Evolutionary conservation across 1,140 invertebrate genomes (phyloP).

Genomic region (Aradophagus sp.): DNA sequence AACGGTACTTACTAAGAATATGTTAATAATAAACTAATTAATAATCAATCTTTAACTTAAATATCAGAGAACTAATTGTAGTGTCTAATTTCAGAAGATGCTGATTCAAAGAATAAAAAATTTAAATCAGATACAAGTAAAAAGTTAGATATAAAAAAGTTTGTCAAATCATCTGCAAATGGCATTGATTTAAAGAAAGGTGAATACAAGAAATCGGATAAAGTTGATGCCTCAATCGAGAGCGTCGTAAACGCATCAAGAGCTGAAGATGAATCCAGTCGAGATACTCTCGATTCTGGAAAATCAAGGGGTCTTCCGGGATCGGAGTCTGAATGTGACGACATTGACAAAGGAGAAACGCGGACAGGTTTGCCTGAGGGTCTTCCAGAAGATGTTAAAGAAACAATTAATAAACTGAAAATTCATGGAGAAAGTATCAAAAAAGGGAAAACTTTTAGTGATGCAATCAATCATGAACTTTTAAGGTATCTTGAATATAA

Average conservation of each 20-base stretch:
- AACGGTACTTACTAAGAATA: constrained; percentile 22
- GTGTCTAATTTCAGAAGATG: constrained; percentile 57
- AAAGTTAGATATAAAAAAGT: constrained; percentile 69
- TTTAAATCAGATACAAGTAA: constrained; percentile 58
- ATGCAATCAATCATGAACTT: constrained; percentile 78
- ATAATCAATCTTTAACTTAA: no score
- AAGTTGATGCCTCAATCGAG: constrained; percentile 71
- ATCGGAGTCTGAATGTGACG: constrained; percentile 68
- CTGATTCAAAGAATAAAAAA: constrained; percentile 68
- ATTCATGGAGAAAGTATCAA: constrained; percentile 74
- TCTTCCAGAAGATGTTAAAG: constrained; percentile 76
- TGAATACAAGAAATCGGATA: constrained; percentile 59
- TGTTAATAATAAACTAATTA: not conserved
- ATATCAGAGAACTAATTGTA: not conserved
- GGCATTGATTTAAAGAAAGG: constrained; percentile 65
- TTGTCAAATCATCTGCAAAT: constrained; percentile 63
- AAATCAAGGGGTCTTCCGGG: constrained; percentile 64
- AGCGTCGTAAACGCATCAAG: constrained; percentile 76
- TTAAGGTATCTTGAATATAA: constrained; percentile 78
- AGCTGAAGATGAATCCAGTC: constrained; percentile 72
- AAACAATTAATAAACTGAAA: constrained; percentile 78
- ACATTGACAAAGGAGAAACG: constrained; percentile 70
- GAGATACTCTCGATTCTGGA: constrained; percentile 69
- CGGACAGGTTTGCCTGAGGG: constrained; percentile 75
- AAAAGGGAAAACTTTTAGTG: constrained; percentile 80